A percentile compares a stretch with the other conserved stretches of the same genome.
Evolutionary conservation across 53 echinoderm and acorn worm species (phyloP).

Genomic region (Stichopus horrens): DNA sequence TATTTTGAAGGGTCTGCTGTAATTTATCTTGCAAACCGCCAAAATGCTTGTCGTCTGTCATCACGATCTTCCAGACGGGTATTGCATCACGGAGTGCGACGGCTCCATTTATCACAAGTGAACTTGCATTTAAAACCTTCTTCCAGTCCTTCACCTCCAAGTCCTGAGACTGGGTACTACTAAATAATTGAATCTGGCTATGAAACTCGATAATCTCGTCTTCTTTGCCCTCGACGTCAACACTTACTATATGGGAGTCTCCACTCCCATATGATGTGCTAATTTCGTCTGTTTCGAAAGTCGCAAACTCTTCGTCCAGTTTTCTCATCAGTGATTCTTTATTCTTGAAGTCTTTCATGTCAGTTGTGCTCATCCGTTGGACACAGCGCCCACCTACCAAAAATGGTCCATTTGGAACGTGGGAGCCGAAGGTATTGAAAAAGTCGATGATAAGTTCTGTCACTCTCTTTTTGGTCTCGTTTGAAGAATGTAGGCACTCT

Average conservation of each 20-base stretch:
- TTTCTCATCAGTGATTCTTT: not conserved
- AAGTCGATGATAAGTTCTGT: not conserved
- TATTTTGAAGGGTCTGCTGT: not conserved
- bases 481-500: not conserved
- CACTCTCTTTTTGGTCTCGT: not conserved
- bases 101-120: not conserved
- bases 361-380: not conserved
- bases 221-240: not conserved
- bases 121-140: not conserved
- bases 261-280: not conserved
- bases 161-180: not conserved
- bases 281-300: not conserved
- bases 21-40: not conserved
- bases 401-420: conserved; percentile 24
- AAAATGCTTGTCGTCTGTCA: not conserved
- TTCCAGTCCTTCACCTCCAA: not conserved
- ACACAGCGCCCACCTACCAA: not conserved
- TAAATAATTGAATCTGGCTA: not conserved
- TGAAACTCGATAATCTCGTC: not conserved
- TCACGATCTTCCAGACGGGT: not conserved
- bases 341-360: not conserved
- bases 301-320: not conserved
- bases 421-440: conserved; percentile 3
- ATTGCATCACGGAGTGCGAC: not conserved
- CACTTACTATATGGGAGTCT: too few relatives aligned